These are phyloP conservation scores for Atractosteus spatula DNA, from an alignment of 2,113 vertebrate species.

Conservation along the genomic window DNA sequence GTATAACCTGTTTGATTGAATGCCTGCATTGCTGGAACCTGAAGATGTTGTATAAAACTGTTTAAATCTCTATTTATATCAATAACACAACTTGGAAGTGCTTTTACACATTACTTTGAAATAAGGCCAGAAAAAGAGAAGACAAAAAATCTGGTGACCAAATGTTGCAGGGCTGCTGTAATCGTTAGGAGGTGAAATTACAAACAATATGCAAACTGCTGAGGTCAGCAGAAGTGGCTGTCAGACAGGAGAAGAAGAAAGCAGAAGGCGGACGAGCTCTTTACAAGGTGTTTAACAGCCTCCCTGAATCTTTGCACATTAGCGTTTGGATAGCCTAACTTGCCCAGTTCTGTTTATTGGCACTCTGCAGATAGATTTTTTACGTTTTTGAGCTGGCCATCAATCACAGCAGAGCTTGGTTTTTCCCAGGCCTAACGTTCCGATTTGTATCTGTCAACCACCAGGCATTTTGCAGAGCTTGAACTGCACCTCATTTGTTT, in stretches of 20 bases:
- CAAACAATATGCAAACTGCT: conserved; percentile 33
- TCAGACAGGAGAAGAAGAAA: conserved; percentile 36
- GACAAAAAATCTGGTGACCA: conserved; percentile 49
- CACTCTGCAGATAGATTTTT: conserved; percentile 59
- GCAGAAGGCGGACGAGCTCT: conserved; percentile 38
- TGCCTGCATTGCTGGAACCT: not conserved
- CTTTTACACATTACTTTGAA: conserved; percentile 7
- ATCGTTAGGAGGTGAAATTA: conserved; percentile 36
- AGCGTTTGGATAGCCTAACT: conserved; percentile 45
- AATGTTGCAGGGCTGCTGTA: conserved; percentile 47
- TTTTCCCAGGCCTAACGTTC: conserved; percentile 53
- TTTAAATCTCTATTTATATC: conserved; percentile 2
- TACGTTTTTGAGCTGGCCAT: conserved; percentile 57
- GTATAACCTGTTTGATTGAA: conserved; percentile 31
- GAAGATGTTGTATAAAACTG: not conserved
- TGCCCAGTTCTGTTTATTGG: conserved; percentile 66
- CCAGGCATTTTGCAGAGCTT: too few species aligned
- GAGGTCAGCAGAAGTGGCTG: conserved; percentile 47
- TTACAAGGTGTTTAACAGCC: conserved; percentile 57
- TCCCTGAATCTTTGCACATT: conserved; percentile 49
- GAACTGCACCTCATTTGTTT: too few species aligned
- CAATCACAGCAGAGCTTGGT: conserved; percentile 50
- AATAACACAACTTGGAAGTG: conserved; percentile 13
- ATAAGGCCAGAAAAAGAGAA: conserved; percentile 10
- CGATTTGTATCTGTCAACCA: too few species aligned